Evolutionary conservation across 2,888 invertebrate species (phyloP).

Genomic region (Athalia rosae): DNA sequence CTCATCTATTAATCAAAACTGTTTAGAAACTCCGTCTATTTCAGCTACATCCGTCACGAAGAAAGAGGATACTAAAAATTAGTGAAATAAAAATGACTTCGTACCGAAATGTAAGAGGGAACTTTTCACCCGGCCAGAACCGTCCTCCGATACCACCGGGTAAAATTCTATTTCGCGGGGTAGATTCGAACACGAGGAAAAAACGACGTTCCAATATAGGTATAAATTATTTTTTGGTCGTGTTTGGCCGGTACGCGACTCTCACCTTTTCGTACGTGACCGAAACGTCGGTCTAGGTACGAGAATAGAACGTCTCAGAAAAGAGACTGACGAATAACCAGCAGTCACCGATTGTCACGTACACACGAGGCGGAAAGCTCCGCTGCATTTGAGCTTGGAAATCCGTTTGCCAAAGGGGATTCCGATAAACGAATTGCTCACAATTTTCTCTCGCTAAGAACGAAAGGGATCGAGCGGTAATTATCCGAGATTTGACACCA

Average conservation of each 20-base stretch:
- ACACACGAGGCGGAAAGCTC: slow-evolving; percentile 32
- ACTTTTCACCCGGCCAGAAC: too few species aligned
- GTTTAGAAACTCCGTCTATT: slow-evolving; percentile 15
- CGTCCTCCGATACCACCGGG: too few species aligned
- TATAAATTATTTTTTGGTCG: slow-evolving; percentile 1
- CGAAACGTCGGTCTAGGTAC: slow-evolving; percentile 6
- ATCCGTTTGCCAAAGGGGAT: background rate
- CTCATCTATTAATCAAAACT: slow-evolving; percentile 2
- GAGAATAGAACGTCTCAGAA: background rate
- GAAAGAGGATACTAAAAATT: background rate
- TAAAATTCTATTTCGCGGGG: too few species aligned
- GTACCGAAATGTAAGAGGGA: too few species aligned
- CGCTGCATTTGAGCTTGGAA: slow-evolving; percentile 7
- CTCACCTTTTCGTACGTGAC: slow-evolving; percentile 31
- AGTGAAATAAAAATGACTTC: background rate
- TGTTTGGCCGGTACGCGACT: slow-evolving; percentile 14
- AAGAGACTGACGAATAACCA: background rate
- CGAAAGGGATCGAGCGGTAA: too few species aligned
- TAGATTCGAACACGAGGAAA: too few species aligned
- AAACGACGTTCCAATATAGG: too few species aligned
- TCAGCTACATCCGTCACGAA: background rate
- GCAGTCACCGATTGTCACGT: slow-evolving; percentile 25
- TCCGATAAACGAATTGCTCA: background rate
- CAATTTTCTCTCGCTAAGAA: too few species aligned
- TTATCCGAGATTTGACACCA: too few species aligned